Evolutionary conservation across 2,797 vertebrate genomes (phyloP).

Genomic region (Dendrocincla tyrannina): DNA sequence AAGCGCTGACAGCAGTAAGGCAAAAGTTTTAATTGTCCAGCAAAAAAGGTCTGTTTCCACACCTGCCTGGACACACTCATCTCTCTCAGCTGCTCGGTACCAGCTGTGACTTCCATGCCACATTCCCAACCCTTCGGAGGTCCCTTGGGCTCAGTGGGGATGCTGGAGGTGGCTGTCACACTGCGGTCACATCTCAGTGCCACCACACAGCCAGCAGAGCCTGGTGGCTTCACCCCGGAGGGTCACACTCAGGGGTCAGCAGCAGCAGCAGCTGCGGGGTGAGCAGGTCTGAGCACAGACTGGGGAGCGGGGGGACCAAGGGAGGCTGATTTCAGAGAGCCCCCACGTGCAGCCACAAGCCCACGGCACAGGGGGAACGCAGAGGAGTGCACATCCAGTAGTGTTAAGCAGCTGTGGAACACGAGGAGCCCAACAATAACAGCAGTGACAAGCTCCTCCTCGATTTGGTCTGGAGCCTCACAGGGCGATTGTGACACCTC

Average conservation of each 20-base stretch:
- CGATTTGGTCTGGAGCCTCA: background rate
- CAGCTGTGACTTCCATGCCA: background rate
- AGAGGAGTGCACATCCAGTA: background rate
- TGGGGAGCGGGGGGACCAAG: background rate
- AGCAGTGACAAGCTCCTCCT: background rate
- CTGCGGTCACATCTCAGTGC: accelerated
- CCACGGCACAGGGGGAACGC: background rate
- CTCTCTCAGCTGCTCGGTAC: background rate
- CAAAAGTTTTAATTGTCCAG: background rate
- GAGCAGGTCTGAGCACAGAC: background rate
- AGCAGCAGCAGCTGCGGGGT: background rate
- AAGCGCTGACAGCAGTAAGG: conserved; percentile 49
- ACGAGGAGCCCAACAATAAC: background rate
- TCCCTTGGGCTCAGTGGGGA: background rate
- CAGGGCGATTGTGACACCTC: background rate
- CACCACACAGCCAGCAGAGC: background rate
- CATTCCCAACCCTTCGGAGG: accelerated
- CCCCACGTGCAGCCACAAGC: accelerated
- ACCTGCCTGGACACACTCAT: background rate
- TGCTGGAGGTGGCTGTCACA: accelerated
- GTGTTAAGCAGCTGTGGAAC: background rate
- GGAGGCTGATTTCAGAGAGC: background rate
- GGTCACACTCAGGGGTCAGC: background rate
- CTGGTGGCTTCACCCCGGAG: accelerated
- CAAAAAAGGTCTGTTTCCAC: background rate